Conservation (phyloP, 64 coral and sea anemone genomes). For the Actinia tenebrosa region DNA sequence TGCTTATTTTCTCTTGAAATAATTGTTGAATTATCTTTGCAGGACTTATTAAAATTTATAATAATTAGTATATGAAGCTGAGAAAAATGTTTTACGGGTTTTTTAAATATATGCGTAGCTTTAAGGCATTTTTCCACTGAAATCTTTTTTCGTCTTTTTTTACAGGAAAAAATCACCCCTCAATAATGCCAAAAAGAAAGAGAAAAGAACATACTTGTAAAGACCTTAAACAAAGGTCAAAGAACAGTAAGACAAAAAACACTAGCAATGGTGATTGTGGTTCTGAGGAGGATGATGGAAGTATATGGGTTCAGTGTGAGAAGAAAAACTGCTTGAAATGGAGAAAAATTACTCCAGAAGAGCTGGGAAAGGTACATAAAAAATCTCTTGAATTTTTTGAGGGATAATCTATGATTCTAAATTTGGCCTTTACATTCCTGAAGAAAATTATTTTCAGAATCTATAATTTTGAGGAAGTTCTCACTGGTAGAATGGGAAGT, state of each 20-base stretch:
- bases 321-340: constrained; percentile 76
- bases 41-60: too few species aligned
- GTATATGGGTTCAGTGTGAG: constrained; percentile 83
- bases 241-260: neutral
- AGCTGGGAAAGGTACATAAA: constrained; percentile 15
- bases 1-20: too few species aligned
- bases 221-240: constrained; percentile 5
- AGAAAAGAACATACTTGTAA: neutral
- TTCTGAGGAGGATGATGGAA: constrained; percentile 8
- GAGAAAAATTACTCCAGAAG: constrained; percentile 66
- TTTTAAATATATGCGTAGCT: too few species aligned
- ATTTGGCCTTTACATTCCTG: too few species aligned
- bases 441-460: too few species aligned
- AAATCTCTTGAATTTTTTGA: neutral
- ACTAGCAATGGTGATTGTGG: neutral
- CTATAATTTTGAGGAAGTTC: too few species aligned
- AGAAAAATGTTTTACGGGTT: too few species aligned
- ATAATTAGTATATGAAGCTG: too few species aligned
- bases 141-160: neutral
- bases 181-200: neutral
- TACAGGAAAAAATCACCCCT: neutral
- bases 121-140: too few species aligned
- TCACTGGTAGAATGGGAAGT: too few species aligned
- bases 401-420: too few species aligned
- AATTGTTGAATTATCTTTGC: too few species aligned